Conservation (phyloP, 2,888 invertebrate genomes). For the Drosophila testacea region DNA sequence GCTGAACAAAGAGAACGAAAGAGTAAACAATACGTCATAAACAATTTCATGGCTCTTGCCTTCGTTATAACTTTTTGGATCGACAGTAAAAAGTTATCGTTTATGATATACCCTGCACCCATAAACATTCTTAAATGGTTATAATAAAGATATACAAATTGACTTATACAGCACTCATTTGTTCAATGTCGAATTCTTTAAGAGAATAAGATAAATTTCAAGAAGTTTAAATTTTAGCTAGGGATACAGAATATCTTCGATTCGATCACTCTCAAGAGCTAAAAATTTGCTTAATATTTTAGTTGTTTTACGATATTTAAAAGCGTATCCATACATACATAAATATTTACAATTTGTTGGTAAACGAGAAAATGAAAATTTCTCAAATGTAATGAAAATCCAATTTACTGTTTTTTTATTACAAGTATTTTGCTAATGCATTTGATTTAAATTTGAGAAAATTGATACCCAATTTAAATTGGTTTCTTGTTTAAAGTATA, state of each 20-base stretch:
- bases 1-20: constrained; percentile 30
- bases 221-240: background rate
- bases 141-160: background rate
- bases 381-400: constrained; percentile 7
- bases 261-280: background rate
- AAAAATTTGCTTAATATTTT: background rate
- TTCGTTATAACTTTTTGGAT: constrained; percentile 2
- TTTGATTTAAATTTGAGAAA: constrained; percentile 17
- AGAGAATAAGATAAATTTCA: background rate
- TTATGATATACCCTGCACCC: background rate
- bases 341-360: constrained; percentile 12
- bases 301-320: constrained; percentile 18
- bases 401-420: background rate
- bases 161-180: background rate
- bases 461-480: constrained; percentile 15
- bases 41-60: constrained; percentile 20
- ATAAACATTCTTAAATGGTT: background rate
- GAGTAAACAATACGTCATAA: constrained; percentile 23
- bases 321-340: constrained; percentile 8
- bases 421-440: constrained; percentile 20
- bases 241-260: constrained; percentile 1
- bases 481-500: constrained; percentile 11
- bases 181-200: background rate
- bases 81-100: constrained; percentile 12
- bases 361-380: constrained; percentile 12